Percentiles rank a stretch among this genome's conserved stretches.
These are phyloP conservation scores for Tautogolabrus adspersus DNA, from an alignment of 2,113 vertebrate genomes.

Conservation along the genomic window DNA sequence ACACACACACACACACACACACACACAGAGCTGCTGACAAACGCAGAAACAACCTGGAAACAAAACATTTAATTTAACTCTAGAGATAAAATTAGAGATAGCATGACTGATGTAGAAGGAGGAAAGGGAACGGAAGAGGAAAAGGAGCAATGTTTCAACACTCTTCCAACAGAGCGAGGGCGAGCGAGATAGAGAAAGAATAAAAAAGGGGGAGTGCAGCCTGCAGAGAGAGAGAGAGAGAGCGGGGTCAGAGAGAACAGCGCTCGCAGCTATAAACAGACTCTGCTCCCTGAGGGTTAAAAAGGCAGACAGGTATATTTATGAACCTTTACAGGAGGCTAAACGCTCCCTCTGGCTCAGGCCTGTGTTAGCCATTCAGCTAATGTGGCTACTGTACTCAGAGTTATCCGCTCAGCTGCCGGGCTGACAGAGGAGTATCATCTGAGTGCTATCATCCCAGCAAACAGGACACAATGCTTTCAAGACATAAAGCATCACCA, in stretches of 20 bases:
- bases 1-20: too few species aligned
- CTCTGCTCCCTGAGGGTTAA: background rate
- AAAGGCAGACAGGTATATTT: conserved; percentile 22
- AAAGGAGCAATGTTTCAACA: background rate
- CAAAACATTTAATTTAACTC: too few species aligned
- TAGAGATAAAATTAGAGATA: too few species aligned
- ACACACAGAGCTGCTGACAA: too few species aligned
- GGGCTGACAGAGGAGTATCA: background rate
- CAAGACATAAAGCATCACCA: background rate
- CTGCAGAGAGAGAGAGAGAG: background rate
- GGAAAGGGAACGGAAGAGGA: background rate
- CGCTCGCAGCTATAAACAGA: background rate
- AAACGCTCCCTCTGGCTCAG: conserved; percentile 7
- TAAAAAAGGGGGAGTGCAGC: background rate
- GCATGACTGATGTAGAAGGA: background rate
- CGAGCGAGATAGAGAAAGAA: background rate
- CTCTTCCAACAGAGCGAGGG: background rate
- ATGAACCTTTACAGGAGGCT: conserved; percentile 13
- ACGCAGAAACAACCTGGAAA: too few species aligned
- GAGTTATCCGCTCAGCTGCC: background rate
- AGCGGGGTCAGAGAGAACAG: background rate
- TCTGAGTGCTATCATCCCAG: background rate
- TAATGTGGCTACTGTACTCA: background rate
- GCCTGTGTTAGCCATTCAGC: conserved; percentile 9
- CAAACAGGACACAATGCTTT: background rate